Evolutionary conservation across 2,888 invertebrate species (phyloP).

Genomic region (Acanthosoma haemorrhoidale): DNA sequence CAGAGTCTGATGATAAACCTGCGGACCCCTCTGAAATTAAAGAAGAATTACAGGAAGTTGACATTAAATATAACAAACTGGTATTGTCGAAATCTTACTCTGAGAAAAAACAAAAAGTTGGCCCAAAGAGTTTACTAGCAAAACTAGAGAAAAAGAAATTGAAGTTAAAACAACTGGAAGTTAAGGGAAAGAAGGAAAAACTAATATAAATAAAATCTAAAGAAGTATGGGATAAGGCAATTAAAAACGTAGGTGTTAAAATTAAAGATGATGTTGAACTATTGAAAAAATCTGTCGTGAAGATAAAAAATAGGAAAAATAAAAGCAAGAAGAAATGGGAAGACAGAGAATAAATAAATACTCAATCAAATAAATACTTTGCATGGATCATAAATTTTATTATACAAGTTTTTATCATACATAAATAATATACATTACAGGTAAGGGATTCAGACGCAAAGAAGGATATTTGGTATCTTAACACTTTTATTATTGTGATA

Average conservation of each 20-base stretch:
- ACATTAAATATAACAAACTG: slow-evolving; percentile 38
- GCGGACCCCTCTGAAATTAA: neutral
- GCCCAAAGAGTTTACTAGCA: slow-evolving; percentile 53
- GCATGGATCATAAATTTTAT: too few species aligned
- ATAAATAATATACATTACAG: too few species aligned
- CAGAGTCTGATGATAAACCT: neutral
- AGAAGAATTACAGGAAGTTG: neutral
- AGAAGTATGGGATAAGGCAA: slow-evolving; percentile 77
- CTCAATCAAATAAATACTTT: too few species aligned
- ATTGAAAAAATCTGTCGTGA: slow-evolving; percentile 78
- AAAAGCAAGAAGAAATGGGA: slow-evolving; percentile 81
- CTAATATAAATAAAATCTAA: slow-evolving; percentile 72
- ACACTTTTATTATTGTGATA: too few species aligned
- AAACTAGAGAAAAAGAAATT: slow-evolving; percentile 71
- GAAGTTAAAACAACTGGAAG: slow-evolving; percentile 65
- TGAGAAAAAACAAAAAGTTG: slow-evolving; percentile 48
- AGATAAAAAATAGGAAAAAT: slow-evolving; percentile 72
- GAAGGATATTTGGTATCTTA: too few species aligned
- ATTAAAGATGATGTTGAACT: slow-evolving; percentile 84
- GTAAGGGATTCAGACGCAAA: too few species aligned
- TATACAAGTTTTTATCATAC: neutral
- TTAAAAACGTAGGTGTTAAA: slow-evolving; percentile 86
- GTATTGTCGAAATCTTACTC: slow-evolving; percentile 40
- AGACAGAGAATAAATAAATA: slow-evolving; percentile 61
- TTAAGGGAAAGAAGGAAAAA: slow-evolving; percentile 64